A percentile compares a stretch with the other conserved stretches of the same genome.
Conservation (phyloP, 2,888 invertebrate species). For the Mayetiola destructor region DNA sequence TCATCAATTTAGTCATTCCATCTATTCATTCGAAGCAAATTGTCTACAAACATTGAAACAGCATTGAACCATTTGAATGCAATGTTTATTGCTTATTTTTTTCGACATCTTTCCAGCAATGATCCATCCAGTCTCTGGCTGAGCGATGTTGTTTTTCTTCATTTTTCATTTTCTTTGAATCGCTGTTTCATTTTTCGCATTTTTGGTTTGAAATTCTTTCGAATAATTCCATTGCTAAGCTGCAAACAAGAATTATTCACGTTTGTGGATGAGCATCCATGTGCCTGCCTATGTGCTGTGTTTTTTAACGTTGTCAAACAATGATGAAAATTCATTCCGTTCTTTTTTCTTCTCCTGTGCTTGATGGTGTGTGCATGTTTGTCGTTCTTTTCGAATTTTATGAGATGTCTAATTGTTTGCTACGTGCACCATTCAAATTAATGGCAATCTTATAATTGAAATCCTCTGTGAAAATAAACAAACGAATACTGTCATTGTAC, state of each 20-base stretch:
- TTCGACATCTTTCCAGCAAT: no score
- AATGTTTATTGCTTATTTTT: not conserved
- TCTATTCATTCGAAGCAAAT: constrained; percentile 4
- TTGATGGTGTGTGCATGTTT: no score
- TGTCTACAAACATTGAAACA: not conserved
- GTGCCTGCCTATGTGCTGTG: no score
- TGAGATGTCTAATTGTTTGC: constrained; percentile 10
- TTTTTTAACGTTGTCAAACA: not conserved
- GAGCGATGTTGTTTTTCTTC: not conserved
- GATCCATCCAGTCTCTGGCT: no score
- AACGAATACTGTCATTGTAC: not conserved
- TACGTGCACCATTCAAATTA: constrained; percentile 11
- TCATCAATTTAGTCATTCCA: no score
- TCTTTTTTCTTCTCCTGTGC: not conserved
- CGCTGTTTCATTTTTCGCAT: not conserved
- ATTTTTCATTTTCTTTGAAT: not conserved
- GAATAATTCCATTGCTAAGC: constrained; percentile 3
- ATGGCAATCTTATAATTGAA: constrained; percentile 13
- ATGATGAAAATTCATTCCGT: not conserved
- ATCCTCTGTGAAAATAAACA: constrained; percentile 11
- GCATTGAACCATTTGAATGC: not conserved
- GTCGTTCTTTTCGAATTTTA: not conserved
- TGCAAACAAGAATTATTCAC: constrained; percentile 1
- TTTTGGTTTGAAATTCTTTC: constrained; percentile 3
- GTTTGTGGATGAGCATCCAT: not conserved